These are phyloP conservation scores for Tetragnatha montana DNA, from an alignment of 2,888 invertebrate genomes.

Conservation along the genomic window DNA sequence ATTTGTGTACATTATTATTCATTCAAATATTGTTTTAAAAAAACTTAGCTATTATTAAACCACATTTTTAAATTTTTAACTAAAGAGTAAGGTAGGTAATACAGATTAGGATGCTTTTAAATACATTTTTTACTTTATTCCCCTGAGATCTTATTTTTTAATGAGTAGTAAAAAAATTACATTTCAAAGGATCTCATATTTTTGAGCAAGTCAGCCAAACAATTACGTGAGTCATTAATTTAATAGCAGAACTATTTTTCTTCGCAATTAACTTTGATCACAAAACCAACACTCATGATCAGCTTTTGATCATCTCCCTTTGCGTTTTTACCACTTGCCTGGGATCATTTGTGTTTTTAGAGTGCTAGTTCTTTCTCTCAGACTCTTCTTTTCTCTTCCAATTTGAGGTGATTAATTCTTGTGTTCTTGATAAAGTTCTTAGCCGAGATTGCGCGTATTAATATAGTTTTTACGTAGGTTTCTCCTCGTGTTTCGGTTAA, in stretches of 20 bases:
- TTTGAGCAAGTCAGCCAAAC: slow-evolving; percentile 18
- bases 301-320: slow-evolving; percentile 27
- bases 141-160: background rate
- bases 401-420: slow-evolving; percentile 26
- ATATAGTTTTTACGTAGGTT: background rate
- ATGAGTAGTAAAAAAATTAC: too few species aligned
- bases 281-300: slow-evolving; percentile 7
- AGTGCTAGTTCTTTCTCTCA: background rate
- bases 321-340: slow-evolving; percentile 12
- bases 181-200: slow-evolving; percentile 38
- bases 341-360: background rate
- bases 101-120: too few species aligned
- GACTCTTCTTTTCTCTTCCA: background rate
- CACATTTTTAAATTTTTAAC: too few species aligned
- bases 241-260: slow-evolving; percentile 49
- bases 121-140: too few species aligned
- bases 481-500: background rate
- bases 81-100: too few species aligned
- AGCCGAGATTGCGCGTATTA: slow-evolving; percentile 24
- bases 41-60: too few species aligned
- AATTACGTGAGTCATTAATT: slow-evolving; percentile 51
- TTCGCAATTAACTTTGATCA: slow-evolving; percentile 44
- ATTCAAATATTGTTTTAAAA: too few species aligned
- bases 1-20: too few species aligned
- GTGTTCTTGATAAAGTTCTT: slow-evolving; percentile 35